Base-by-base conservation (phyloP, 2,113 vertebrate species). In the Alouatta palliata region DNA sequence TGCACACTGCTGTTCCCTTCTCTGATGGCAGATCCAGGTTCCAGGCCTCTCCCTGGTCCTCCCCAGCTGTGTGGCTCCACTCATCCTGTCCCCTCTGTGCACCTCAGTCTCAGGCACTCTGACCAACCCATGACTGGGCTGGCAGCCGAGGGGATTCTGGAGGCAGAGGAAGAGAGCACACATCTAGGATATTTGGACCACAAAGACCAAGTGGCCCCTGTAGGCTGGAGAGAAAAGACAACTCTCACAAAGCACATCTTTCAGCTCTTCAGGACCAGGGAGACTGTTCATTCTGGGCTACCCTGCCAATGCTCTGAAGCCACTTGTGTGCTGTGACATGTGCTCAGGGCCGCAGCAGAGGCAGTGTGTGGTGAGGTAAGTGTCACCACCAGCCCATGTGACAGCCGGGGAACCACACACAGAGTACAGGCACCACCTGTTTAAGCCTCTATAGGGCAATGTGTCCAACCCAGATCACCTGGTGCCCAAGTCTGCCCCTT, bases 251-350 rank as follows among this genome's bases (percentile, higher is more conserved):
- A 52, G 75, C 7, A 5, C 30, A 14, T 68, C 68, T 19, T 64
- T 77, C 25, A 45, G 20, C n/a, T 43, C 68, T 56, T n/a, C 77
- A 47, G 35, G 47, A 20, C 13, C 43, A 64, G 19, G 61, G n/a
- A 43, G 25, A 47, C 8, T 8, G 9, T 2, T 52, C 37, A n/a
- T 9, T 17, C 80, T 90, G 71, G 49, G 88, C 43, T 35, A 8
- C 37, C 13, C n/a, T 13, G 9, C 11, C 54, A 6, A 3, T 16
- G 27, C 40, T 30, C 6, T 16, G 27, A 47, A 9, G 43, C 11
- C 8, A 2, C 11, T 2, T 12, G 3, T 1, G 64, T 20, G 1
- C 19, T 4, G 0, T 1, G 0, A 52, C 3, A 9, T 17, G 16
- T 56, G 52, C 52, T 52, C 10, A 6, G 43, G 70, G 49, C 8